Base-by-base conservation (phyloP, 92 coral and sea anemone genomes). In the Diadumene lineata region DNA sequence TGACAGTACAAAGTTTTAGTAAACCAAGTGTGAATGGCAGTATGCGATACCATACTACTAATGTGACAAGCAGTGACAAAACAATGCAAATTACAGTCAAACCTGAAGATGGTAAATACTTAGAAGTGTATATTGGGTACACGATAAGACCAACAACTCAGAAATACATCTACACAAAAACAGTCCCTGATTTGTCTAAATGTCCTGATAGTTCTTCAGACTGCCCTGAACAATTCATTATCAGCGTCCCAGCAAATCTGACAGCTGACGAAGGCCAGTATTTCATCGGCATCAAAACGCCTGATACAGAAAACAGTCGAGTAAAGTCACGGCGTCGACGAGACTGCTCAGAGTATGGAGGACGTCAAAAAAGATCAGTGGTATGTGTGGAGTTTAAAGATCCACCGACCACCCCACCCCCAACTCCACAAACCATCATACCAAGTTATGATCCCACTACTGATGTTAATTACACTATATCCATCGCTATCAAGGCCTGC, bases 371-470 rank as follows among this genome's bases (percentile, higher is more conserved):
- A 58, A 64, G 97, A 27, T 89, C 92, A 4, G 90, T 65, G 8
- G 66, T 84, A 16, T 91, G 97, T 56, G 84, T 83, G 50, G 88
- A 91, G 66, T 91, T 91, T 58, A 91, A 91, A 72, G 97, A 91
- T 34, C 97, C 97, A 15, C 97, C 97, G 1, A 88, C 97, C 38
- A 88, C 93, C 7, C 88, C 93, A 16, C 84, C 97, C 7, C 97
- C 97, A 0, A 88, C 97, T 0, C 93, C 93, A 29, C 46, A 70
- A 34, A 50, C 81, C 23, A 26, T 70, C 24, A 64, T 33, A 11
- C 93, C 97, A 28, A 15, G 46, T 23, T 91, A 81, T 69, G 83
- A 91, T 32, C 86, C 97, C 11, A 64, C 50, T 11, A 91, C 84
- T 28, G 93, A 83, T 71, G 89, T 79, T 4, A 92, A 92, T 79